Evolutionary conservation across 2,797 vertebrate species (phyloP).

Genomic region (Leptodactylus fallax): DNA sequence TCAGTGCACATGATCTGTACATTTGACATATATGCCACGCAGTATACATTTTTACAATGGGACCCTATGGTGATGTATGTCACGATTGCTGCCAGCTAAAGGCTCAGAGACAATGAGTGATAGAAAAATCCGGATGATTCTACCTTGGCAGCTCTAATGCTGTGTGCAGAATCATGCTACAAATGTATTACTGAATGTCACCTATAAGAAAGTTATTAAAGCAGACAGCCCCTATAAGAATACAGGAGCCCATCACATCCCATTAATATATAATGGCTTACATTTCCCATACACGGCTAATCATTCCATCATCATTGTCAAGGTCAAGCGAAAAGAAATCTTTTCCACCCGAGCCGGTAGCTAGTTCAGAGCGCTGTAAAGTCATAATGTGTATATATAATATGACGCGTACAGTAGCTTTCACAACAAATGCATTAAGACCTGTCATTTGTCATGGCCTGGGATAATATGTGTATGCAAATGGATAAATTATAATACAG

Average conservation of each 20-base stretch:
- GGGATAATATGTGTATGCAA: not conserved
- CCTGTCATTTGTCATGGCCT: not conserved
- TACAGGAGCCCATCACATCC: not conserved
- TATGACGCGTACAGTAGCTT: not conserved
- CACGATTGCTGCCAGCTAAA: too few relatives aligned
- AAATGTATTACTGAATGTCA: not conserved
- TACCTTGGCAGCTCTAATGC: not conserved
- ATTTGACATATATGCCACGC: too few relatives aligned
- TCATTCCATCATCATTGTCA: conserved; percentile 4
- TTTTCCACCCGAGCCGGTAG: not conserved
- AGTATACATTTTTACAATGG: too few relatives aligned
- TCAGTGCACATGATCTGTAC: too few relatives aligned
- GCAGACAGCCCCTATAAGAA: not conserved
- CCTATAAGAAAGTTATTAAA: not conserved
- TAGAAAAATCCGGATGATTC: not conserved
- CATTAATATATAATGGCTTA: not conserved
- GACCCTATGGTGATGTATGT: too few relatives aligned
- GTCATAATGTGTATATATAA: not conserved
- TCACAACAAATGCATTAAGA: not conserved
- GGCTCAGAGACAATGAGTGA: too few relatives aligned
- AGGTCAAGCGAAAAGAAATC: not conserved
- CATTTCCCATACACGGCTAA: not conserved
- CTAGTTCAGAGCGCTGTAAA: not conserved
- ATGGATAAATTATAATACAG: not conserved
- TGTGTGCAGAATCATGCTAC: not conserved